Conservation (phyloP, 2,113 vertebrate genomes). For the Rhynchomys soricoides region DNA sequence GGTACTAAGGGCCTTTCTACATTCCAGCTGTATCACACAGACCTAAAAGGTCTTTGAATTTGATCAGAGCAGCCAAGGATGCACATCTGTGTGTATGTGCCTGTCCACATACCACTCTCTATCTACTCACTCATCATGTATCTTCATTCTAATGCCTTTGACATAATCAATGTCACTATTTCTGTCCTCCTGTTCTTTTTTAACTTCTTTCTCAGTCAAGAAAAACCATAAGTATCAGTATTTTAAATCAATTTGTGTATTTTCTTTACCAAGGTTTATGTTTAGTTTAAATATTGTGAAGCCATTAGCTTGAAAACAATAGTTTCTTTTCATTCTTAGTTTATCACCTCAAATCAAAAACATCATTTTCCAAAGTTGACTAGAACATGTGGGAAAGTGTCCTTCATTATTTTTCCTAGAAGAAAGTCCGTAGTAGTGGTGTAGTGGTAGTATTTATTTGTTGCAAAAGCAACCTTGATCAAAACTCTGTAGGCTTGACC, state of each 20-base stretch:
- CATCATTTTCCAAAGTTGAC: not conserved
- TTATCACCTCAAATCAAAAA: not conserved
- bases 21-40: too few relatives aligned
- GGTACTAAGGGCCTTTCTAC: too few relatives aligned
- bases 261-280: not conserved
- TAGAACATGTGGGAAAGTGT: not conserved
- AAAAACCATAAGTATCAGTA: not conserved
- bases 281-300: not conserved
- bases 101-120: not conserved
- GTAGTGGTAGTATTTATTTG: not conserved
- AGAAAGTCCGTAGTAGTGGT: not conserved
- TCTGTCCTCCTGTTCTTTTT: not conserved
- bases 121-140: not conserved
- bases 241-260: not conserved
- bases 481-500: not conserved
- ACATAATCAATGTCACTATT: not conserved
- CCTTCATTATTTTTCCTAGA: not conserved
- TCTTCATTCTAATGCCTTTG: not conserved
- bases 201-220: not conserved
- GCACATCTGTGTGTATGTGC: not conserved
- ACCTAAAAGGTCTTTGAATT: too few relatives aligned
- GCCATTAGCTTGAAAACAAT: not conserved
- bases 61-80: too few relatives aligned
- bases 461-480: not conserved
- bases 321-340: not conserved